phyloP scores from a whole-genome alignment of 2,888 invertebrate species.

The Xiphydria camelus region DNA sequence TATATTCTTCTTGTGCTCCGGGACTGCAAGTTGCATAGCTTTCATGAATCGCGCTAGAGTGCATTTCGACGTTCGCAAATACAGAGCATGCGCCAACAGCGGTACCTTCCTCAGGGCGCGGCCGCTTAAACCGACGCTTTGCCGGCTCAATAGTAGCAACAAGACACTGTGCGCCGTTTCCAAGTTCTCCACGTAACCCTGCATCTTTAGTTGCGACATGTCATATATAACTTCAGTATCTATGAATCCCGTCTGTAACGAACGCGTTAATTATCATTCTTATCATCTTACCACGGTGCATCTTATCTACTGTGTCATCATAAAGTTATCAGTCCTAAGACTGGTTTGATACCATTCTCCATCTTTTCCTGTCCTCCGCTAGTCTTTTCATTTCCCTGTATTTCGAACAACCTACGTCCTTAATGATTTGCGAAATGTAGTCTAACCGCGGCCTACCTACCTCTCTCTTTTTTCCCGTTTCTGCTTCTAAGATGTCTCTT shows the following conservation, averaged over 20 bases:
- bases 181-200: slow-evolving; percentile 50
- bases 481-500: too few species aligned
- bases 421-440: too few species aligned
- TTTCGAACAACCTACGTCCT: too few species aligned
- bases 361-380: too few species aligned
- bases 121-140: slow-evolving; percentile 78
- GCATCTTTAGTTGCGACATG: slow-evolving; percentile 46
- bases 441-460: too few species aligned
- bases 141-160: slow-evolving; percentile 59
- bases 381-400: too few species aligned
- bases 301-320: too few species aligned
- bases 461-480: too few species aligned
- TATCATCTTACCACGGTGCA: too few species aligned
- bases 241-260: slow-evolving; percentile 53
- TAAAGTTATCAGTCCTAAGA: too few species aligned
- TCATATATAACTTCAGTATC: slow-evolving; percentile 30
- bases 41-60: slow-evolving; percentile 59
- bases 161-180: slow-evolving; percentile 52
- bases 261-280: too few species aligned
- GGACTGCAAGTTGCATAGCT: slow-evolving; percentile 61
- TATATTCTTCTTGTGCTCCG: slow-evolving; percentile 53
- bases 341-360: too few species aligned
- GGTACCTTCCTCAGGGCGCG: slow-evolving; percentile 86
- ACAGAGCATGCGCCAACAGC: slow-evolving; percentile 77
- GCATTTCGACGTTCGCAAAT: slow-evolving; percentile 47